Evolutionary conservation across 92 coral and sea anemone species (phyloP), one percentile per base, ranked within the genome.

Genomic region (Muricea muricata): DNA sequence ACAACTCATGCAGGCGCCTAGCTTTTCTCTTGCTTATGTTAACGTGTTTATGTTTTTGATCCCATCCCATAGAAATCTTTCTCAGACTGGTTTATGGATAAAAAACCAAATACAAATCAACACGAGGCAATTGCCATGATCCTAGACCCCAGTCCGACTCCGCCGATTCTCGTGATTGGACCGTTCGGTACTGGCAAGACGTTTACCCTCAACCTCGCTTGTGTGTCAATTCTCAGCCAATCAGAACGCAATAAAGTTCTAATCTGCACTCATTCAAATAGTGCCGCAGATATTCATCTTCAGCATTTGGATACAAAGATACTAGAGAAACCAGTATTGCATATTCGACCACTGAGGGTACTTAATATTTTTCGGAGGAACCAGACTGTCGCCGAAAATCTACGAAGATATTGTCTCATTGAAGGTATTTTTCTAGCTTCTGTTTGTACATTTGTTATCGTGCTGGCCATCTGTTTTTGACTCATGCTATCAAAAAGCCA

Each of bases 151-250:
- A 45, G 42, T 9, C 88, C 89, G 45, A 42, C 89, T n/a, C 93
- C 95, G 21, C 99, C 99, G 0, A 81, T 96, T 46, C 97, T 96
- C 11, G 91, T 96, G n/a, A 92, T 93, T 63, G 99, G 99, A 26
- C 99, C 99, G 18, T 96, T 96, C 80, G 99, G 99, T 15, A 96
- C 99, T 70, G 99, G 99, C 20, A 96, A 96, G 78, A 93, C 99
- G 13, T 90, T 92, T 84, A 92, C 97, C 0, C 71, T 96, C 34
- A 88, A 86, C 78, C 93, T 91, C 72, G 94, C 97, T 10, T 78
- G 83, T 56, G 86, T 91, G 61, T 90, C 88, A 25, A 80, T 96
- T 46, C 84, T 96, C 12, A 65, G 72, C 21, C 41, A 80, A 32
- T 89, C 90, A 73, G 79, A 80, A 55, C 61, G 82, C 7, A 91